Evolutionary conservation across 2,888 invertebrate genomes (phyloP).

Genomic region (Coleophora deauratella): DNA sequence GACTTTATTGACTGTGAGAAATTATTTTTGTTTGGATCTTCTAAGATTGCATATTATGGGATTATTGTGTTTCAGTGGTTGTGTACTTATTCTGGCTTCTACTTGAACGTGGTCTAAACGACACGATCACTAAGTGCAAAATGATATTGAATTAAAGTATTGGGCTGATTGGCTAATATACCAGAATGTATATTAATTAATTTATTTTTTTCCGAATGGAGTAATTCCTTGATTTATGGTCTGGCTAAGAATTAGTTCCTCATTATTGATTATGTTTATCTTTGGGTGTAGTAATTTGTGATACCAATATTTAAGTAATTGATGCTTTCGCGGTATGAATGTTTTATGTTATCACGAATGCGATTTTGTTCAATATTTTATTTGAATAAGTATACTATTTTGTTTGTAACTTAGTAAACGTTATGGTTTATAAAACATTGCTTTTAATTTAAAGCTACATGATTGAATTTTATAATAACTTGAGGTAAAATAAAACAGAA

Average conservation of each 20-base stretch:
- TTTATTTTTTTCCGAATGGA: constrained; percentile 37
- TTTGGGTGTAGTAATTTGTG: constrained; percentile 53
- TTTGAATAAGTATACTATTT: too few relatives aligned
- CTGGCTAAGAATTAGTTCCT: constrained; percentile 69
- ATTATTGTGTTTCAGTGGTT: constrained; percentile 53
- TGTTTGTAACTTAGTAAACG: too few relatives aligned
- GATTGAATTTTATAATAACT: too few relatives aligned
- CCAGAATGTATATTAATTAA: constrained; percentile 20
- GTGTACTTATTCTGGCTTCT: constrained; percentile 60
- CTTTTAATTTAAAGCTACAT: too few relatives aligned
- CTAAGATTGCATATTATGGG: constrained; percentile 29
- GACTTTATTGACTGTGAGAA: background rate
- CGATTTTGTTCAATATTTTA: constrained; percentile 21
- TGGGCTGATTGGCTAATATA: constrained; percentile 34
- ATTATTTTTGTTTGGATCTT: too few relatives aligned
- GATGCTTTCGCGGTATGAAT: constrained; percentile 44
- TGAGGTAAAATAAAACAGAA: too few relatives aligned
- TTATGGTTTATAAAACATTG: too few relatives aligned
- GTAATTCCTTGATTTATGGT: constrained; percentile 49
- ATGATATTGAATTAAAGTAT: constrained; percentile 19
- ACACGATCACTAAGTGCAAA: constrained; percentile 15
- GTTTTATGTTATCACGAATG: constrained; percentile 22
- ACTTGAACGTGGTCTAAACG: constrained; percentile 14
- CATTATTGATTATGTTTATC: constrained; percentile 36
- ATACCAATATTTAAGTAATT: constrained; percentile 68